These are phyloP conservation scores for Megaceryle maxima DNA, from an alignment of 2,113 vertebrate genomes.

Conservation along the genomic window DNA sequence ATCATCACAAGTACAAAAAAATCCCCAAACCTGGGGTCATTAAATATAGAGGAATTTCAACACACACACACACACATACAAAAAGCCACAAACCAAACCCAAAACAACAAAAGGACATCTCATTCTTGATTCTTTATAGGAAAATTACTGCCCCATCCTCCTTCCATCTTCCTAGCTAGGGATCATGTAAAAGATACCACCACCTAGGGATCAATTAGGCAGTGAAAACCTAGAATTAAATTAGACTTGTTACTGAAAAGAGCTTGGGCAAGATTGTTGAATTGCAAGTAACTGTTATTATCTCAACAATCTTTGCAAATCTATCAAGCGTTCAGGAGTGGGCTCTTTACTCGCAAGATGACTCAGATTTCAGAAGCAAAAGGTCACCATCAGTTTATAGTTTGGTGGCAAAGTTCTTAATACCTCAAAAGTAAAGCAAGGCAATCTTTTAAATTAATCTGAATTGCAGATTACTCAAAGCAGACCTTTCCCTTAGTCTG, in stretches of 20 bases:
- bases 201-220: slow-evolving; percentile 56
- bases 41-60: slow-evolving; percentile 35
- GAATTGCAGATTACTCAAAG: slow-evolving; percentile 11
- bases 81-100: not conserved
- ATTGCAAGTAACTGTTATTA: slow-evolving; percentile 26
- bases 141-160: slow-evolving; percentile 11
- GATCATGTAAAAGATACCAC: slow-evolving; percentile 45
- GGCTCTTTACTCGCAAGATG: slow-evolving; percentile 32
- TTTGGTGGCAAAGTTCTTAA: slow-evolving; percentile 42
- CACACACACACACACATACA: not conserved
- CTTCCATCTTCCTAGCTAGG: slow-evolving; percentile 17
- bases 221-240: slow-evolving; percentile 58
- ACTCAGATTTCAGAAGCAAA: slow-evolving; percentile 37
- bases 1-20: slow-evolving; percentile 53
- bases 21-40: slow-evolving; percentile 19
- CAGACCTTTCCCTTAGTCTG: slow-evolving; percentile 6
- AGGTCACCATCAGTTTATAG: slow-evolving; percentile 33
- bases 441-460: slow-evolving; percentile 36
- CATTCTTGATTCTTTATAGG: slow-evolving; percentile 24
- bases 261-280: slow-evolving; percentile 26
- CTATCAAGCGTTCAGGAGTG: slow-evolving; percentile 30
- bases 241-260: slow-evolving; percentile 44
- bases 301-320: slow-evolving; percentile 24
- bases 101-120: not conserved
- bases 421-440: not conserved